These are phyloP conservation scores for Mandrillus leucophaeus DNA, from an alignment of 2,113 vertebrate species.

Conservation along the genomic window DNA sequence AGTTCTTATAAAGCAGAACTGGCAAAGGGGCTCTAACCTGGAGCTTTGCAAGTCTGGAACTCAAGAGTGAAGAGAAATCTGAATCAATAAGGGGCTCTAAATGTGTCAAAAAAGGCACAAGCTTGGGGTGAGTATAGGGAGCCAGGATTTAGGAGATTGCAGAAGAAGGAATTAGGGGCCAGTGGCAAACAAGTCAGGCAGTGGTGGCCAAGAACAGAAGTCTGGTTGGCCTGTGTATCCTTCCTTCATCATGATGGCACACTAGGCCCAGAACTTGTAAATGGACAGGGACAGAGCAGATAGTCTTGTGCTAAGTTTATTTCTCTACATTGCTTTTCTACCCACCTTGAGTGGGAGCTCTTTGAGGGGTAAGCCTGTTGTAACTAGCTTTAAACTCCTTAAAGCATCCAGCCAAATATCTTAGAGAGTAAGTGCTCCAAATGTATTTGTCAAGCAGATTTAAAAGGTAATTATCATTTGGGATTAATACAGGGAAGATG, in stretches of 20 bases:
- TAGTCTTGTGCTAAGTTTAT: background rate
- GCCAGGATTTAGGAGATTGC: background rate
- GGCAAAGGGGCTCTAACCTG: background rate
- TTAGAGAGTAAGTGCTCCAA: background rate
- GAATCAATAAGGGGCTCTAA: background rate
- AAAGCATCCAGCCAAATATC: background rate
- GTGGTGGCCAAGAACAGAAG: background rate
- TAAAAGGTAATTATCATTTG: background rate
- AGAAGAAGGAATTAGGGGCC: background rate
- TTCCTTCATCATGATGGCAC: background rate
- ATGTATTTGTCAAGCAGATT: slow-evolving; percentile 6
- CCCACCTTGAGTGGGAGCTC: background rate
- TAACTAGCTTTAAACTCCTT: background rate
- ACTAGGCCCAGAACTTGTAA: background rate
- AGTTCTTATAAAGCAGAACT: background rate
- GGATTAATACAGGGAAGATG: background rate
- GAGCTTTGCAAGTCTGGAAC: background rate
- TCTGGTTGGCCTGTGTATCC: background rate
- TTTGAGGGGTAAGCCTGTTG: background rate
- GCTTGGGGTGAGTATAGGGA: background rate
- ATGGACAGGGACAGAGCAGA: background rate
- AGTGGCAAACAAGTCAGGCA: background rate
- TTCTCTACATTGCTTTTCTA: background rate
- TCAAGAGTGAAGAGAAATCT: background rate
- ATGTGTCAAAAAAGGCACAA: background rate